Conservation (phyloP, 2,113 vertebrate species). For the Dromaius novaehollandiae region DNA sequence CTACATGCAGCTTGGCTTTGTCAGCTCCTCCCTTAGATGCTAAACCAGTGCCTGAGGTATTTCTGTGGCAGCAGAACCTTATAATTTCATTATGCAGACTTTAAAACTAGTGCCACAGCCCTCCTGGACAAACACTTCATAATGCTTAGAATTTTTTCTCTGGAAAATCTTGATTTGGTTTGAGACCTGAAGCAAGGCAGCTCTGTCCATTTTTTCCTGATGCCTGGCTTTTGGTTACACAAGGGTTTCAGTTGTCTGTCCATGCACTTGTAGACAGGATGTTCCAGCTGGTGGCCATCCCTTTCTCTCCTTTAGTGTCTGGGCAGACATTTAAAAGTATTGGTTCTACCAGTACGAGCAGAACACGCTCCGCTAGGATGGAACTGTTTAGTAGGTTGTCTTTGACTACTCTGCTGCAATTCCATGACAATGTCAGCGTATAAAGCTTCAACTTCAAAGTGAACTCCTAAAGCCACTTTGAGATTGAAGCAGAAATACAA, state of each 20-base stretch:
- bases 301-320: not conserved
- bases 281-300: not conserved
- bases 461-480: not conserved
- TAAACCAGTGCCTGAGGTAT: not conserved
- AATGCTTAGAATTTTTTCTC: not conserved
- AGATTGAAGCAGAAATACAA: not conserved
- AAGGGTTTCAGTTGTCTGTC: not conserved
- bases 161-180: not conserved
- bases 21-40: not conserved
- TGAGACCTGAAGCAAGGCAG: not conserved
- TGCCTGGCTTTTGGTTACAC: not conserved
- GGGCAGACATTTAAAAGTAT: not conserved
- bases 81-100: not conserved
- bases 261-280: not conserved
- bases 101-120: not conserved
- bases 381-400: not conserved
- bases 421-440: not conserved
- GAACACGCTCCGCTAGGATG: not conserved
- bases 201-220: too few relatives aligned
- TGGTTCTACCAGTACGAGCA: accelerated
- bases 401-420: not conserved
- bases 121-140: not conserved
- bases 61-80: not conserved
- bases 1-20: not conserved
- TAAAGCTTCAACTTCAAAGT: not conserved